Conservation (phyloP, 2,113 vertebrate genomes). For the Oncorhynchus clarkii region DNA sequence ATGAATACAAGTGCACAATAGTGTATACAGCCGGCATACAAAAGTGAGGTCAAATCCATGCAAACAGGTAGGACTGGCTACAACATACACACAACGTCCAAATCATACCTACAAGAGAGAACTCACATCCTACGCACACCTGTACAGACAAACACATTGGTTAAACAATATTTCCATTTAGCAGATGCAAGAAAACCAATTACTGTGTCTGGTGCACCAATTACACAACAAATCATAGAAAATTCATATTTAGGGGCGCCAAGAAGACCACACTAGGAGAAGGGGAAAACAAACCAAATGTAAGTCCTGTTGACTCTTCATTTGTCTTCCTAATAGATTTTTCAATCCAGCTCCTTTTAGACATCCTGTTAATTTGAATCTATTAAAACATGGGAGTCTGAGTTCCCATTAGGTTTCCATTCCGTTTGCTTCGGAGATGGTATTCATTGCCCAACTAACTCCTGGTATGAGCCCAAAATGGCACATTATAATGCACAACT, state of each 20-base stretch:
- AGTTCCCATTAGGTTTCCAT: constrained; percentile 14
- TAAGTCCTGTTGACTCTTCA: constrained; percentile 9
- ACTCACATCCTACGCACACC: no score
- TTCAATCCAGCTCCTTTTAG: constrained; percentile 5
- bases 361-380: constrained; percentile 40
- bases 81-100: no score
- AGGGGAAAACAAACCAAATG: constrained; percentile 2
- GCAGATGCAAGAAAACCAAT: not conserved
- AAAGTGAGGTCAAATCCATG: no score
- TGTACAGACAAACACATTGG: no score
- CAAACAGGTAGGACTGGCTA: no score
- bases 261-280: not conserved
- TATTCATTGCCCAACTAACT: not conserved
- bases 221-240: not conserved
- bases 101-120: no score
- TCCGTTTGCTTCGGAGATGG: constrained; percentile 18
- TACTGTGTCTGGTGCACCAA: not conserved
- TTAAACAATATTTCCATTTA: constrained; percentile 23
- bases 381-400: constrained; percentile 23
- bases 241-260: constrained; percentile 21
- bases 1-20: no score
- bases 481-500: no score
- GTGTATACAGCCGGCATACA: no score
- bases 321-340: constrained; percentile 36
- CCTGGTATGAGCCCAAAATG: not conserved